These are phyloP conservation scores for Nyctibius grandis DNA, from an alignment of 2,797 vertebrate species.

Conservation along the genomic window DNA sequence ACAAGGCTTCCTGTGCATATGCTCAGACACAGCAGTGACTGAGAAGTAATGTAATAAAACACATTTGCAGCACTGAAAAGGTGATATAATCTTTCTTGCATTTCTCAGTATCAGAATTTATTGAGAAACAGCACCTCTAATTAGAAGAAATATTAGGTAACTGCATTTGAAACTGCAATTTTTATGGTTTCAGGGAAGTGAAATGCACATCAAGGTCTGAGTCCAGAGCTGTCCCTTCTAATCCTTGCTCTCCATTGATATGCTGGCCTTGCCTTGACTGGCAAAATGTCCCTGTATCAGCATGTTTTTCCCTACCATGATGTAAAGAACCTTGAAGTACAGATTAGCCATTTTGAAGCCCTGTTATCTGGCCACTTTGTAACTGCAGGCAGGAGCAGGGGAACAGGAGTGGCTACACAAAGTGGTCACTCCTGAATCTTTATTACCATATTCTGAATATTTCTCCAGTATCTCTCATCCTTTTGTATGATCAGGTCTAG, in stretches of 20 bases:
- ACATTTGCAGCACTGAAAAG: neutral
- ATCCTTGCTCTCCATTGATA: neutral
- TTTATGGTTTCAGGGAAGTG: neutral
- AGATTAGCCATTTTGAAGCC: neutral
- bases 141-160: neutral
- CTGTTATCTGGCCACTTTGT: accelerated
- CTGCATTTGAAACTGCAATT: neutral
- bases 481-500: neutral
- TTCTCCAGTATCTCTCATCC: neutral
- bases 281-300: neutral
- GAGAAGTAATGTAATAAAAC: neutral
- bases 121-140: neutral
- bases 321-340: neutral
- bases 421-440: neutral
- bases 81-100: neutral
- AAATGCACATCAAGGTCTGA: neutral
- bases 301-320: neutral
- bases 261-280: neutral
- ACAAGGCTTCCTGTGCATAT: constrained; percentile 19
- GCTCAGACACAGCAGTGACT: neutral
- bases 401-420: neutral
- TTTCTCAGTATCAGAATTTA: neutral
- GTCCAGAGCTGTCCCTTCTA: neutral
- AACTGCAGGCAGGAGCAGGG: neutral
- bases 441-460: neutral